phyloP scores from a whole-genome alignment of 2,888 invertebrate genomes.

The Aleiodes testaceus region DNA sequence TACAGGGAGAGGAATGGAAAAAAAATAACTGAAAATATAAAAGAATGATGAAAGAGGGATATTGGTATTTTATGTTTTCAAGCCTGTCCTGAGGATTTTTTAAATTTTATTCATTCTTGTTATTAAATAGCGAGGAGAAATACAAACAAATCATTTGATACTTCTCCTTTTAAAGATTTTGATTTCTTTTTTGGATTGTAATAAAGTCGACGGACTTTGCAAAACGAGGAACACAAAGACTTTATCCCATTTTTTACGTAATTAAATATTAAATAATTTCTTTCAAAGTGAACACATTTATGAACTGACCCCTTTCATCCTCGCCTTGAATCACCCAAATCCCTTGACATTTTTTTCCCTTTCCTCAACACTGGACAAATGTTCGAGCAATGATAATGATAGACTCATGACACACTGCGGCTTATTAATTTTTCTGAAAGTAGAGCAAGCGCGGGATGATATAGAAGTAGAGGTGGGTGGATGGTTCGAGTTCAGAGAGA shows the following conservation, averaged over 20 bases:
- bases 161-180: conserved; percentile 26
- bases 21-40: background rate
- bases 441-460: conserved; percentile 27
- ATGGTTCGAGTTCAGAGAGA: conserved; percentile 47
- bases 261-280: no score
- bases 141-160: conserved; percentile 38
- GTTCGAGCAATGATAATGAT: conserved; percentile 32
- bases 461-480: background rate
- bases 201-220: no score
- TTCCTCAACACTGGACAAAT: background rate
- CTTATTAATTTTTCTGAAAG: conserved; percentile 58
- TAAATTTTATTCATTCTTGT: conserved; percentile 27
- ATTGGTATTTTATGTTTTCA: background rate
- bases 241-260: no score
- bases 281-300: no score
- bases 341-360: conserved; percentile 16
- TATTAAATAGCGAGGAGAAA: conserved; percentile 45
- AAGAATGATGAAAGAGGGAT: conserved; percentile 16
- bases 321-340: conserved; percentile 29
- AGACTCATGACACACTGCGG: conserved; percentile 43
- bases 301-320: background rate
- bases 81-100: conserved; percentile 44
- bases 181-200: no score
- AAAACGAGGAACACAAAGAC: no score
- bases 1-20: background rate